Evolutionary conservation across 2,113 vertebrate genomes (phyloP), one percentile per base, ranked within the genome.

Genomic region (Calyptommatus sinebrachiatus): DNA sequence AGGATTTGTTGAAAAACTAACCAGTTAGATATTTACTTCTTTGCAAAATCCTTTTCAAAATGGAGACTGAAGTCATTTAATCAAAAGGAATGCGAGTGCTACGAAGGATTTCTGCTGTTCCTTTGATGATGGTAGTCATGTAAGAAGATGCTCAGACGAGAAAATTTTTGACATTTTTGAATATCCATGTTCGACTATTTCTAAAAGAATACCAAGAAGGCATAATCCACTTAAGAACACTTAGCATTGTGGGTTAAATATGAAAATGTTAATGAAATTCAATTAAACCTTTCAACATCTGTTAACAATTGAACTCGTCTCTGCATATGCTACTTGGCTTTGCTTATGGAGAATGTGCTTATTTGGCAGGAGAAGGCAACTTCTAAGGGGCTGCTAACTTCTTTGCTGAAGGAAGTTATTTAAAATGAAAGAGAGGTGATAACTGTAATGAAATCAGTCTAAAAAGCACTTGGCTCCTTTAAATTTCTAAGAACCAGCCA

Each of bases 321-420:
- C 63, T 81, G 70, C 77, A 84, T 84, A 16, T 20, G 7, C 48
- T 9, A 68, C 87, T 77, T 26, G 2, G n/a, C 69, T 78, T 21
- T 21, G 71, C 29, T 72, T 24, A 71, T 3, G 66, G 24, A 65
- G 21, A 29, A 79, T 78, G 46, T 41, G n/a, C 75, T 63, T 78
- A 78, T 79, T 84, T 28, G 22, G 57, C 69, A 86, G 73, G 0
- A 0, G 14, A 70, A 53, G 48, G 73, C 85, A 9, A 20, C 68
- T 82, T 82, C 11, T 35, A 72, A 50, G 28, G 35, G n/a, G 66
- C 29, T 82, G 11, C 16, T 53, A 67, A 12, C 48, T 85, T 79
- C 26, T 69, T 67, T 50, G 21, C 75, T 29, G 53, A 68, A 83
- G 57, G 10, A 46, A 76, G 67, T 48, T 10, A 31, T 68, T 77